These are phyloP conservation scores for Acanthoscelides obtectus DNA, from an alignment of 2,888 invertebrate genomes.

Conservation along the genomic window DNA sequence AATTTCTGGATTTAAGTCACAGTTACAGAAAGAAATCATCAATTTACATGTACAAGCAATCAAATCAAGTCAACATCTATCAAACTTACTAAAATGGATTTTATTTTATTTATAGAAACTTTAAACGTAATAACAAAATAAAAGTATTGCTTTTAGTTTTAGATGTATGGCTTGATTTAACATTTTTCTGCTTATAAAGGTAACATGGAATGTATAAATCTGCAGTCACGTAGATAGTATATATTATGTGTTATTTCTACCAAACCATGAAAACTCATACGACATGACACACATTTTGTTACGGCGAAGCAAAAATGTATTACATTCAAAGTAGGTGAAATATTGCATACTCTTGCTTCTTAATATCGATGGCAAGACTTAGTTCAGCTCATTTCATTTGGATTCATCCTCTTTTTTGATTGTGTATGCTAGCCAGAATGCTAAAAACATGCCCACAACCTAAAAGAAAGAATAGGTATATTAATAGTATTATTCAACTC, in stretches of 20 bases:
- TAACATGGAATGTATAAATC: too few species aligned
- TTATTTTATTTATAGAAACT: too few species aligned
- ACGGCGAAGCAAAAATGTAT: background rate
- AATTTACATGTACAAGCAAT: too few species aligned
- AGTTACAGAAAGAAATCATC: too few species aligned
- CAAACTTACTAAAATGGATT: too few species aligned
- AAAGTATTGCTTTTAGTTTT: too few species aligned
- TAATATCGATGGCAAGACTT: background rate
- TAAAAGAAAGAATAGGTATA: slow-evolving; percentile 47
- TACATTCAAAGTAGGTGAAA: background rate
- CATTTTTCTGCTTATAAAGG: too few species aligned
- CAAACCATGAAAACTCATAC: background rate
- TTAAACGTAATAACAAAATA: too few species aligned
- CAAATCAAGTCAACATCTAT: too few species aligned
- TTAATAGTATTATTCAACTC: background rate
- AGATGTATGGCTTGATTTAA: too few species aligned
- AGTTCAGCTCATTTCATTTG: slow-evolving; percentile 20
- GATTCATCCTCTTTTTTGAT: slow-evolving; percentile 64
- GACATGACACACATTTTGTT: background rate
- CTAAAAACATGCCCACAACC: slow-evolving; percentile 78
- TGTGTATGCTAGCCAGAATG: slow-evolving; percentile 77
- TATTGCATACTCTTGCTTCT: background rate
- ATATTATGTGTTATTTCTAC: background rate
- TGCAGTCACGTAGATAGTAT: too few species aligned
- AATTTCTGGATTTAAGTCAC: too few species aligned